Base-by-base conservation (phyloP, 2,113 vertebrate genomes). In the Rostratula benghalensis region DNA sequence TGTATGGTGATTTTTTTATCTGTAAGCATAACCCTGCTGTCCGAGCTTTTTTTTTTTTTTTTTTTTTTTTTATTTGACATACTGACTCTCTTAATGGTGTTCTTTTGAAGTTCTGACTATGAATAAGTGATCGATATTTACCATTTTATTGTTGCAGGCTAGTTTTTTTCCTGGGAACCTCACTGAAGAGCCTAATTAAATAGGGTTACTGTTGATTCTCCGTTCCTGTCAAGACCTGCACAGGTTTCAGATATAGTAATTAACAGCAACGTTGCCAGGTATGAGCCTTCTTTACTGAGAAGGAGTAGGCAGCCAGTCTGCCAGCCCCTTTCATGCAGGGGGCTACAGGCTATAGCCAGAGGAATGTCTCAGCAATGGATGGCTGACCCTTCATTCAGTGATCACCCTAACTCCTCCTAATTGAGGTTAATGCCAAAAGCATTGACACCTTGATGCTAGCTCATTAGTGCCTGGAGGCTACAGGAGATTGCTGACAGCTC, bases 361-460 rank as follows among this genome's bases (percentile, higher is more conserved):
- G 92, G 92, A 95, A 95, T 93, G 84, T 90, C 67, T 93, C 90
- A 77, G 67, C 65, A 46, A 17, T 85, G 78, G 87, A 48, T 46
- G 82, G 53, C 67, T 90, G 93, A 96, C 92, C 87, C 70, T 82
- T 59, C 90, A 80, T 85, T 85, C 84, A 54, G 57, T 11, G 87
- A 65, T 93, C 90, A 74, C 87, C 53, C 67, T 54, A 87, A 94
- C 93, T 96, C 94, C 63, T 88, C 87, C 89, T 96, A 96, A 96
- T 86, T 96, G 95, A 93, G 90, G 94, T 91, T 96, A 96, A 96
- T 88, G 87, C 94, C 87, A 88, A 83, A 93, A 95, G 87, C 90
- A 91, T 39, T 94, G 93, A 96, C 96, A 96, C 94, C 87, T 94
- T 85, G 75, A 88, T 91, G 84, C 64, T 77, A 77, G 63, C 59